Evolutionary conservation across 2,797 vertebrate genomes (phyloP).

Genomic region (Rhinophrynus dorsalis): DNA sequence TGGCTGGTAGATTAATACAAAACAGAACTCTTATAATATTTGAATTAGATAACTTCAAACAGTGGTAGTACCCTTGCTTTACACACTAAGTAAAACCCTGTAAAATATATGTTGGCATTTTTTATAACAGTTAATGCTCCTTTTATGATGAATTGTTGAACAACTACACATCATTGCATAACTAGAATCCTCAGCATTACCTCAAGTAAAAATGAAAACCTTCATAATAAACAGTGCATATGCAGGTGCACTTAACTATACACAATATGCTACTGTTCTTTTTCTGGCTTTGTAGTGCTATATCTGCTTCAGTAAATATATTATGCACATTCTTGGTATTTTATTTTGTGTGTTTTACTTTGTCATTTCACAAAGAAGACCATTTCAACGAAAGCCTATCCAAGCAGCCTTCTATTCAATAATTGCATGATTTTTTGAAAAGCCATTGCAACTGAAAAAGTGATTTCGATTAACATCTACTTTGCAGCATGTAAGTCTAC

Average conservation of each 20-base stretch:
- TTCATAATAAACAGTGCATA: background rate
- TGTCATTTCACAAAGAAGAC: slow-evolving; percentile 25
- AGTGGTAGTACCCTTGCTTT: too few relatives aligned
- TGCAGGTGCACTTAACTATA: slow-evolving; percentile 26
- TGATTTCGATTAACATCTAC: slow-evolving; percentile 2
- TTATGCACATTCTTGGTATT: slow-evolving; percentile 28
- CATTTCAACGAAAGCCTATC: slow-evolving; percentile 8
- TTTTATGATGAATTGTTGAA: too few relatives aligned
- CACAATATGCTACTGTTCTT: slow-evolving; percentile 24
- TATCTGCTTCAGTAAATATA: slow-evolving; percentile 28
- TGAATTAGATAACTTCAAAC: too few relatives aligned
- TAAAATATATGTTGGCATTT: too few relatives aligned
- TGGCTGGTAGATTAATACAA: too few relatives aligned
- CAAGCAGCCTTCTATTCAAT: slow-evolving; percentile 8
- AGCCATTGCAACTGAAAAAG: slow-evolving; percentile 24
- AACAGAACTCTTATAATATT: too few relatives aligned
- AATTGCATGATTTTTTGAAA: slow-evolving; percentile 32
- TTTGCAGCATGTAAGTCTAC: background rate
- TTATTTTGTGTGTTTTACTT: slow-evolving; percentile 31
- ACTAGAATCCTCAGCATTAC: too few relatives aligned
- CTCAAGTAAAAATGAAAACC: background rate
- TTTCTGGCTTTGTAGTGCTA: slow-evolving; percentile 1
- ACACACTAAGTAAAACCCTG: too few relatives aligned
- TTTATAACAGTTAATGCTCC: too few relatives aligned
- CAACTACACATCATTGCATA: too few relatives aligned